A percentile compares a stretch with the other conserved stretches of the same genome.
phyloP scores from a whole-genome alignment of 2,888 invertebrate species.

The Sicus ferrugineus region DNA sequence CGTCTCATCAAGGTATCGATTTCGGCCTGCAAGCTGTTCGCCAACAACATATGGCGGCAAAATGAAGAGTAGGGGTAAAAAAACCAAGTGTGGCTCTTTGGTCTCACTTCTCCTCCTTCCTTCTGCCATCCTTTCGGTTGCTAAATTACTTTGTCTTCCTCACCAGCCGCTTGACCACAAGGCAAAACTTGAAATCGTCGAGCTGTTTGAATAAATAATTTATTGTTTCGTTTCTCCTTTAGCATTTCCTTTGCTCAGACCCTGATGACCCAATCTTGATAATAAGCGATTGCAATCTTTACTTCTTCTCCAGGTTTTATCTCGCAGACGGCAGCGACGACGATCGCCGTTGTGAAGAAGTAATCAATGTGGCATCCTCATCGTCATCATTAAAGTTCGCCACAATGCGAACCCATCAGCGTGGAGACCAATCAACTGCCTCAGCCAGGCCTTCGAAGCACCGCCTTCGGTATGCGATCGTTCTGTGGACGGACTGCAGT shows the following conservation, averaged over 20 bases:
- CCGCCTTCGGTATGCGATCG: background rate
- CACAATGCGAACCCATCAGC: background rate
- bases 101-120: too few relatives aligned
- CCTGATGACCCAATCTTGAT: conserved; percentile 3
- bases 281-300: conserved; percentile 11
- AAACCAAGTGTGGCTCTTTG: too few relatives aligned
- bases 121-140: background rate
- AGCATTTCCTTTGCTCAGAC: background rate
- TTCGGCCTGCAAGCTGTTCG: conserved; percentile 25
- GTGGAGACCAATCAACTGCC: background rate
- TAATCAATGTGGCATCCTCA: conserved; percentile 4
- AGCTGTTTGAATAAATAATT: conserved; percentile 24
- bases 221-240: conserved; percentile 1
- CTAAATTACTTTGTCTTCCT: background rate
- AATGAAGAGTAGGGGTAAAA: background rate
- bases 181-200: background rate
- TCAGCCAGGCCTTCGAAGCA: background rate
- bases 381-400: conserved; percentile 19
- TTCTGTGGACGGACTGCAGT: background rate
- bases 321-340: background rate
- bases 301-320: background rate
- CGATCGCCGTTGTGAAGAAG: background rate
- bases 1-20: conserved; percentile 22
- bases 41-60: conserved; percentile 15
- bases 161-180: background rate